phyloP scores from a whole-genome alignment of 1,140 invertebrate species.

The Aplysia californica region DNA sequence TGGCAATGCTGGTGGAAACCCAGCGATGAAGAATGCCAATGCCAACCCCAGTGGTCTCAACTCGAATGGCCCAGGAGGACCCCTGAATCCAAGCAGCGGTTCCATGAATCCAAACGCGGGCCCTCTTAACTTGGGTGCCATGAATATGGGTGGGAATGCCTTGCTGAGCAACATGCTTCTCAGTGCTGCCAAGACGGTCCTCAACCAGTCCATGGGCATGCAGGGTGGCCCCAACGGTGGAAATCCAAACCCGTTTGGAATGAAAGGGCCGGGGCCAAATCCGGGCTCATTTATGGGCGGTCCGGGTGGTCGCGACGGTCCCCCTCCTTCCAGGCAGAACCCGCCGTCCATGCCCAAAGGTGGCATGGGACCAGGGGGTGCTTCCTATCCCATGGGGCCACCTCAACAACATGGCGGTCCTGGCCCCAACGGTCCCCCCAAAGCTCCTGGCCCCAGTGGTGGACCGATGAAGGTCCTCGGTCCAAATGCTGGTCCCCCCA shows the following conservation, averaged over 20 bases:
- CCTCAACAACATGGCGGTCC: neutral
- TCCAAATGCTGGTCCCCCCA: neutral
- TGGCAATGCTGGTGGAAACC: neutral
- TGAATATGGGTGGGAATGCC: constrained; percentile 15
- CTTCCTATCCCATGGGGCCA: neutral
- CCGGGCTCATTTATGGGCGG: too few relatives aligned
- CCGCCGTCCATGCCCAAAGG: too few relatives aligned
- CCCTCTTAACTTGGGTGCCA: constrained; percentile 16
- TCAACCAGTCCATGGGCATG: constrained; percentile 9
- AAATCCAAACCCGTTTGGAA: constrained; percentile 8
- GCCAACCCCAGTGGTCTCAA: constrained; percentile 6
- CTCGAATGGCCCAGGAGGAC: neutral
- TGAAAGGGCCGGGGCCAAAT: constrained; percentile 5
- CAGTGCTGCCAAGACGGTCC: constrained; percentile 10
- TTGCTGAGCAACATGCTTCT: constrained; percentile 9
- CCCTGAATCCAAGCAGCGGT: too few relatives aligned
- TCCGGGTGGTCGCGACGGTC: neutral
- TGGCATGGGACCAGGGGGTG: too few relatives aligned
- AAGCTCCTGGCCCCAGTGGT: neutral
- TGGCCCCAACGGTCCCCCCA: too few relatives aligned
- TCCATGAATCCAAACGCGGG: neutral
- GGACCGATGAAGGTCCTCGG: neutral
- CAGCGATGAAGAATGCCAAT: constrained; percentile 15
- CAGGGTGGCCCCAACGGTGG: neutral
- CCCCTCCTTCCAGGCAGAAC: neutral